These are phyloP conservation scores for Clivina fossor DNA, from an alignment of 2,888 invertebrate species.

Conservation along the genomic window DNA sequence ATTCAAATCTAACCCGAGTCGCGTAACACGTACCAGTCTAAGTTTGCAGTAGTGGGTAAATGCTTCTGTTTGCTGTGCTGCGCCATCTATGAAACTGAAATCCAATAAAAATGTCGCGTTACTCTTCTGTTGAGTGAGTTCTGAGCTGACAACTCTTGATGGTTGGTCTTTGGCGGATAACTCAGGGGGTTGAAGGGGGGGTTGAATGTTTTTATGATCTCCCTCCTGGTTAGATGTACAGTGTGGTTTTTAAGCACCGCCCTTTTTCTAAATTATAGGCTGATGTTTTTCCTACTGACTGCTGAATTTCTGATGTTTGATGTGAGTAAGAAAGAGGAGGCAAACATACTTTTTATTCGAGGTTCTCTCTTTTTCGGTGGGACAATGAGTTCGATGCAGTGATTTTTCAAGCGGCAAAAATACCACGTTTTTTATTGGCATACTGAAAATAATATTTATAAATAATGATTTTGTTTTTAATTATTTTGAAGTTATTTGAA, in stretches of 20 bases:
- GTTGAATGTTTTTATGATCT: conserved; percentile 1
- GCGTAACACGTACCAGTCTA: conserved; percentile 45
- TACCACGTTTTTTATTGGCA: background rate
- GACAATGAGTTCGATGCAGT: background rate
- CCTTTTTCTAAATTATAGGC: conserved; percentile 30
- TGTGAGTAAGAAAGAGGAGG: no score
- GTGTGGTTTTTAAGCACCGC: no score
- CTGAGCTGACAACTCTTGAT: conserved; percentile 23
- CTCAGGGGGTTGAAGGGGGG: conserved; percentile 13
- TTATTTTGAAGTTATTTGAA: no score
- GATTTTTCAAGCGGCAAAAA: background rate
- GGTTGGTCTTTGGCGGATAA: conserved; percentile 13
- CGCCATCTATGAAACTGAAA: no score
- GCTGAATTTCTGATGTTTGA: no score
- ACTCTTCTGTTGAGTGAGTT: conserved; percentile 2
- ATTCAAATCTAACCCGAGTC: conserved; percentile 45
- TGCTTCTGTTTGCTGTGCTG: no score
- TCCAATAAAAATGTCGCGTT: conserved; percentile 33
- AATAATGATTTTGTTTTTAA: background rate
- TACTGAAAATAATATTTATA: background rate
- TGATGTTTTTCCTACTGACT: conserved; percentile 14
- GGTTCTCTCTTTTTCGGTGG: conserved; percentile 1
- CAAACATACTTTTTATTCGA: conserved; percentile 33
- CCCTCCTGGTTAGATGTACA: conserved; percentile 1
- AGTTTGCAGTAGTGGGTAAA: conserved; percentile 50